Conservation (phyloP, 2,113 vertebrate genomes). For the Dascyllus trimaculatus region DNA sequence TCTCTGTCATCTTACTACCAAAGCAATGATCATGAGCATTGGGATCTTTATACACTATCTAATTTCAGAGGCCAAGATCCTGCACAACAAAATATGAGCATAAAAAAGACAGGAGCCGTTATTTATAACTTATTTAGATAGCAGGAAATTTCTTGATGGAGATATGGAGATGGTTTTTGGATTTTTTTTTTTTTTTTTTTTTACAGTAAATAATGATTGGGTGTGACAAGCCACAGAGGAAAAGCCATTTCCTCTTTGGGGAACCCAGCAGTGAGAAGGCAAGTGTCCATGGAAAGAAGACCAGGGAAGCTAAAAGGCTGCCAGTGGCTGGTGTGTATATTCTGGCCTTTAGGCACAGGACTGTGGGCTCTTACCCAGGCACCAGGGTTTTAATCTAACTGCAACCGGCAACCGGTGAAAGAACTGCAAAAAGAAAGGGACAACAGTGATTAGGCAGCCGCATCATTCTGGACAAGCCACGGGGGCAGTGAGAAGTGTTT, state of each 20-base stretch:
- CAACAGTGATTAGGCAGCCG: constrained; percentile 35
- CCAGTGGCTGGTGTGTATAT: background rate
- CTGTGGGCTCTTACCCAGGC: constrained; percentile 3
- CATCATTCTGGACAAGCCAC: constrained; percentile 33
- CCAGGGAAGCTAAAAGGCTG: constrained; percentile 21
- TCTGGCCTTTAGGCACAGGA: constrained; percentile 20
- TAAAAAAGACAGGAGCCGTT: too few relatives aligned
- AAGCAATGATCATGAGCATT: too few relatives aligned
- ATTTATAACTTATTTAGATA: too few relatives aligned
- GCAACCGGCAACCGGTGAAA: constrained; percentile 29
- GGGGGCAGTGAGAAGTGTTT: constrained; percentile 22
- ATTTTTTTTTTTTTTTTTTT: background rate
- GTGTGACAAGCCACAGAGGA: constrained; percentile 25
- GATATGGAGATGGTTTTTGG: constrained; percentile 27
- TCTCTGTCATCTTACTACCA: too few relatives aligned
- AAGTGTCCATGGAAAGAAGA: constrained; percentile 43
- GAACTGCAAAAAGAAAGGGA: background rate
- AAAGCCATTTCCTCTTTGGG: constrained; percentile 41
- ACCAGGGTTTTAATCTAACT: constrained; percentile 28
- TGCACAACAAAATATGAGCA: too few relatives aligned
- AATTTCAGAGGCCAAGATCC: too few relatives aligned
- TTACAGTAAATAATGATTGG: constrained; percentile 12
- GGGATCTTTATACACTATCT: too few relatives aligned
- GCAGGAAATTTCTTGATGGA: background rate
- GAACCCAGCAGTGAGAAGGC: constrained; percentile 9